phyloP scores from a whole-genome alignment of 64 coral and sea anemone species.

The Stichodactyla helianthus region DNA sequence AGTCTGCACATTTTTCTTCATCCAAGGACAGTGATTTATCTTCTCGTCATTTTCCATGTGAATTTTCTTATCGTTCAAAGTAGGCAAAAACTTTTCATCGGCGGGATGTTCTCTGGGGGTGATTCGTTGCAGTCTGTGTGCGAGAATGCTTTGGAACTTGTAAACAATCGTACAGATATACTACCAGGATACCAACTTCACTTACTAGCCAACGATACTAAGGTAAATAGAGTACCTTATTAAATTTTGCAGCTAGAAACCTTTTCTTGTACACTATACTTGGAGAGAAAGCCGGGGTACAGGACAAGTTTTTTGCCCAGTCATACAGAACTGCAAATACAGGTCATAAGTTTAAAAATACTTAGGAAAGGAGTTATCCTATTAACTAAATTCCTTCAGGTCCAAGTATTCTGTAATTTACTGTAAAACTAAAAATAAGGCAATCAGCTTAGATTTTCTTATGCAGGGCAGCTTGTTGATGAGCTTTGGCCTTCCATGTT shows the following conservation, averaged over 20 bases:
- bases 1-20: background rate
- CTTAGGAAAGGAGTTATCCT: background rate
- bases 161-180: constrained; percentile 57
- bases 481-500: too few species aligned
- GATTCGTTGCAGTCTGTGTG: constrained; percentile 16
- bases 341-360: too few species aligned
- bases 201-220: constrained; percentile 54
- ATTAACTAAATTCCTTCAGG: background rate
- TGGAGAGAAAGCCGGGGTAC: too few species aligned
- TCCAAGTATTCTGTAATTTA: too few species aligned
- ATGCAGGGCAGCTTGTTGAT: too few species aligned
- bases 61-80: background rate
- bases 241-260: too few species aligned
- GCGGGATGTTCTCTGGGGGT: constrained; percentile 55
- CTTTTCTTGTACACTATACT: too few species aligned
- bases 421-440: too few species aligned
- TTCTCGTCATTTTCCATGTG: background rate
- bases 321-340: too few species aligned
- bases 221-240: constrained; percentile 49
- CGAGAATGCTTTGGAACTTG: constrained; percentile 43
- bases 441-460: too few species aligned
- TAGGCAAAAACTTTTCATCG: constrained; percentile 29
- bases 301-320: too few species aligned
- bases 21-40: background rate
- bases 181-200: constrained; percentile 46